A percentile compares a stretch with the other conserved stretches of the same genome.
Conservation (phyloP, 2,888 invertebrate species). For the Caenorhabditis zanzibari region DNA sequence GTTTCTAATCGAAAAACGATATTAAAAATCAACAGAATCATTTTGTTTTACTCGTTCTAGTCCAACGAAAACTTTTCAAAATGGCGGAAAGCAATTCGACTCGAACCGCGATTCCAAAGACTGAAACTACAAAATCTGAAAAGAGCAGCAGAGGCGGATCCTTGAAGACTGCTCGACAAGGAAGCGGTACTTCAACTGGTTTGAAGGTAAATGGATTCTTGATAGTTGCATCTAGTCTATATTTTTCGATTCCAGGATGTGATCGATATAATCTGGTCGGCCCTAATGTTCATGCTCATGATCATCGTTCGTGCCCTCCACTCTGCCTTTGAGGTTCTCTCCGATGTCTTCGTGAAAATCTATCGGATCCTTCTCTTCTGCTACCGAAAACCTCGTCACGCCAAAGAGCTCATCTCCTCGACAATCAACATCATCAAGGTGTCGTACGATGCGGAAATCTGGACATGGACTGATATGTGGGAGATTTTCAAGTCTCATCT, state of each 20-base stretch:
- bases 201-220: neutral
- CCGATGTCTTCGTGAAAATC: conserved; percentile 49
- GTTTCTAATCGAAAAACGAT: too few species aligned
- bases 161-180: neutral
- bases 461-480: conserved; percentile 40
- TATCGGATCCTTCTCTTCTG: conserved; percentile 50
- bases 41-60: too few species aligned
- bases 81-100: conserved; percentile 32
- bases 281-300: conserved; percentile 38
- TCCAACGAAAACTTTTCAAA: neutral
- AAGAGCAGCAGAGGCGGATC: neutral
- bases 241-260: conserved; percentile 25
- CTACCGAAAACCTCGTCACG: conserved; percentile 42
- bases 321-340: conserved; percentile 32
- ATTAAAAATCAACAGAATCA: too few species aligned
- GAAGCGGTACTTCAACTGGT: neutral
- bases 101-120: conserved; percentile 46
- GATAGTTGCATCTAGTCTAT: too few species aligned
- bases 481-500: conserved; percentile 34
- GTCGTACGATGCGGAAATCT: conserved; percentile 43
- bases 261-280: conserved; percentile 32
- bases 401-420: conserved; percentile 23
- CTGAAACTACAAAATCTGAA: conserved; percentile 12
- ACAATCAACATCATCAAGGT: conserved; percentile 36
- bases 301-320: conserved; percentile 40